Evolutionary conservation across 2,113 vertebrate genomes (phyloP), one percentile per base, ranked within the genome.

Genomic region (Copsychus sechellarum): DNA sequence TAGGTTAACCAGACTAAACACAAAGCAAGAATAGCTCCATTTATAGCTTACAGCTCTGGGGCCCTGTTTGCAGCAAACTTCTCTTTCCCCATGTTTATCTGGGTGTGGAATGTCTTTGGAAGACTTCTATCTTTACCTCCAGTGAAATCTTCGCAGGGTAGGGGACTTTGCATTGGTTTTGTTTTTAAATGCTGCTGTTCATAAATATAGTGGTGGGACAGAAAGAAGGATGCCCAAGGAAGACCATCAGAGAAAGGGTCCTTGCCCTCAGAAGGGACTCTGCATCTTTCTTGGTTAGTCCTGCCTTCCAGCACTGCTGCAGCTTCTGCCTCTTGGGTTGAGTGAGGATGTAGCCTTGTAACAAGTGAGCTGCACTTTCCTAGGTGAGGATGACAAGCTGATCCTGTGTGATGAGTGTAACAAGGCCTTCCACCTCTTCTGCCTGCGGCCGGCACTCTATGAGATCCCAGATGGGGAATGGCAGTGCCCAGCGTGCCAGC

Each of bases 391-490:
- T 66, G 99, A 99, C 98, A 99, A 99, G 92, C 98, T 99, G 81
- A 99, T 99, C 97, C 97, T 99, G 57, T 99, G 99, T 93, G 99
- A 99, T 0, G 99, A 99, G 96, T 99, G 99, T 96, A 99, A 99
- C 97, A 99, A 99, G 97, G 99, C 99, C 81, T 99, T 99, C 98
- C 99, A 99, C 96, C 98, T 99, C 86, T 99, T 99, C 86, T 99
- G 99, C 92, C 98, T 99, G 97, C 97, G 99, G 21, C 99, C 99
- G 0, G 99, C 98, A 1, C 98, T 99, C 36, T 98, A 99, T 71
- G 98, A 98, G 95, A 99, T 99, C 77, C 99, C 99, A 5, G 98
- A 97, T 0, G 99, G 99, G 7, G 99, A 99, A 74, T 99, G 99
- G 99, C 98, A 98, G 82, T 99, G 99, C 81, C 99, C 98, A 9